Evolutionary conservation across 1,140 invertebrate species (phyloP), one percentile per base, ranked within the genome.

Genomic region (Calycopis cecrops): DNA sequence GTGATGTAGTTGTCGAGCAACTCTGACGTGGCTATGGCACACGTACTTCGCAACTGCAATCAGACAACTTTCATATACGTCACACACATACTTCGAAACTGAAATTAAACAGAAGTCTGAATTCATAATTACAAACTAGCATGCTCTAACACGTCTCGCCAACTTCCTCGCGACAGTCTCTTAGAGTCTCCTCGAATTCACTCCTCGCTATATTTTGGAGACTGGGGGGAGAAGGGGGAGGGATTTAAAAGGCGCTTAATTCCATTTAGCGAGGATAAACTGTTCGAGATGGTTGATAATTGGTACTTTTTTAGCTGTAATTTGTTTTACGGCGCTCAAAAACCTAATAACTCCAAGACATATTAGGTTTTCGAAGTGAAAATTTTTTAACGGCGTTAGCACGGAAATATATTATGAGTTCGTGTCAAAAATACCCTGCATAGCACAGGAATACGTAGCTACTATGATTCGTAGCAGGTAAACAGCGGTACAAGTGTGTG

Each of bases 181-280:
- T 16, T 14, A 9, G 40, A 44, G 54, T 48, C 40, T 40, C 35
- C 33, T 62, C 17, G 63, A 71, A 69, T 71, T 73, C 67, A 63
- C 63, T 40, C 38, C 12, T 14, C 38, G 16, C 16, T 7, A 14
- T 40, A n/a, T n/a, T n/a, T n/a, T n/a, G 21, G 21, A 6, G 21
- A 12, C 14, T 17, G 40, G 40, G 40, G 40, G 40, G 14, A 44
- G n/a, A n/a, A n/a, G n/a, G n/a, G n/a, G n/a, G n/a, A n/a, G n/a
- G n/a, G n/a, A 63, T 69, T 71, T 64, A 67, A 72, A 67, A 67
- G 56, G 58, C 56, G 52, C 68, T 74, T 73, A 73, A 77, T 78
- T 73, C 70, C 65, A 60, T 65, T 71, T 65, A 62, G 62, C 57
- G 40, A 52, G 65, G 60, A 68, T 70, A 63, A 66, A 68, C 56